These are phyloP conservation scores for Centruroides sculpturatus DNA, from an alignment of 1,140 invertebrate species.

Conservation along the genomic window DNA sequence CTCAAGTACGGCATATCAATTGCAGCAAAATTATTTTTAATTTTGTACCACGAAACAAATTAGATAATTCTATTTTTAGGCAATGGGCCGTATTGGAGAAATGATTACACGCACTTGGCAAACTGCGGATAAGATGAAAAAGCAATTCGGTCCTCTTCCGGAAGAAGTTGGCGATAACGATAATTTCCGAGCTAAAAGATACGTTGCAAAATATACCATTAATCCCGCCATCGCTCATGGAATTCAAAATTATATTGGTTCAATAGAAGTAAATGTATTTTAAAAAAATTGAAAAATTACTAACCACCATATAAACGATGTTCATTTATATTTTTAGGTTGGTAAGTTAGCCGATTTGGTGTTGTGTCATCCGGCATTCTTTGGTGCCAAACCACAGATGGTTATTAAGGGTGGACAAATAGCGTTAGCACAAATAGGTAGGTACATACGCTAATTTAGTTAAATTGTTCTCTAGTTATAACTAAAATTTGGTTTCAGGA, in stretches of 20 bases:
- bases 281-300: background rate
- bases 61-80: slow-evolving; percentile 15
- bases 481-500: slow-evolving; percentile 15
- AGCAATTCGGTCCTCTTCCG: slow-evolving; percentile 21
- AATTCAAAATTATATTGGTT: slow-evolving; percentile 25
- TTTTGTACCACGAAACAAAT: background rate
- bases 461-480: too few species aligned
- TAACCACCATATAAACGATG: background rate
- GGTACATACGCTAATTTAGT: too few species aligned
- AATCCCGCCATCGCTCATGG: slow-evolving; percentile 31
- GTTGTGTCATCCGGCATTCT: slow-evolving; percentile 31
- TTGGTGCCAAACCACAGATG: slow-evolving; percentile 30
- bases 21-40: too few species aligned
- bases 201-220: slow-evolving; percentile 32
- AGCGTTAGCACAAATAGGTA: background rate
- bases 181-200: slow-evolving; percentile 28
- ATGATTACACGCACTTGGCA: slow-evolving; percentile 29
- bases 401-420: slow-evolving; percentile 33
- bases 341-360: slow-evolving; percentile 30
- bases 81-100: slow-evolving; percentile 29
- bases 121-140: slow-evolving; percentile 31
- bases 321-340: slow-evolving; percentile 14
- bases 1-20: slow-evolving; percentile 20
- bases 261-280: slow-evolving; percentile 22
- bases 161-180: slow-evolving; percentile 27